Conservation (phyloP, 2,888 invertebrate species). For the Drosophila bunnanda region DNA sequence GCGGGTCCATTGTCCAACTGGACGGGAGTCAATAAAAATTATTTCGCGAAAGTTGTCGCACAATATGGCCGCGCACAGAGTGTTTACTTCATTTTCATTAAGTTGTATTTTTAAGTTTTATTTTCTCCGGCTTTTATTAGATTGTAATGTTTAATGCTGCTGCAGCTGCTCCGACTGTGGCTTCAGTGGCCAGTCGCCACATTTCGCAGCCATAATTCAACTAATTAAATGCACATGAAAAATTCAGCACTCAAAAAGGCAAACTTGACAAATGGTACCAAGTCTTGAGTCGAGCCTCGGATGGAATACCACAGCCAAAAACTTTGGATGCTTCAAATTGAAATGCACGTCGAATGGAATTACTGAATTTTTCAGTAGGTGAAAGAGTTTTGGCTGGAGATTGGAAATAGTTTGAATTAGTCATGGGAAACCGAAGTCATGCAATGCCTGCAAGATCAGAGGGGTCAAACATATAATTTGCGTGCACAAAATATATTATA, state of each 20-base stretch:
- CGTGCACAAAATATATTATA: too few species aligned
- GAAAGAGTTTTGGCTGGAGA: conserved; percentile 58
- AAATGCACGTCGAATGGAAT: conserved; percentile 58
- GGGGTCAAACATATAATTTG: neutral
- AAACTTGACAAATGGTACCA: conserved; percentile 60
- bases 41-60: conserved; percentile 79
- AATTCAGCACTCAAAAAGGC: conserved; percentile 79
- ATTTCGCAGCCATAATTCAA: conserved; percentile 80
- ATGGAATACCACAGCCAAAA: conserved; percentile 57
- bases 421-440: conserved; percentile 27
- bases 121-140: conserved; percentile 71
- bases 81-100: conserved; percentile 70
- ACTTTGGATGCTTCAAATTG: conserved; percentile 63
- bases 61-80: conserved; percentile 71
- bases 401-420: conserved; percentile 59
- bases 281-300: neutral
- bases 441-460: neutral
- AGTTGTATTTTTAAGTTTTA: conserved; percentile 56
- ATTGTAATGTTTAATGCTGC: conserved; percentile 64
- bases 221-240: conserved; percentile 81
- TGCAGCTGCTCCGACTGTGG: conserved; percentile 21
- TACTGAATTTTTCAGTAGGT: conserved; percentile 48
- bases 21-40: conserved; percentile 55
- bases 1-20: conserved; percentile 39
- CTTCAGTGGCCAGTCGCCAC: conserved; percentile 52